These are phyloP conservation scores for Xestoiulus laeticollis DNA, from an alignment of 2,888 invertebrate species.

Conservation along the genomic window DNA sequence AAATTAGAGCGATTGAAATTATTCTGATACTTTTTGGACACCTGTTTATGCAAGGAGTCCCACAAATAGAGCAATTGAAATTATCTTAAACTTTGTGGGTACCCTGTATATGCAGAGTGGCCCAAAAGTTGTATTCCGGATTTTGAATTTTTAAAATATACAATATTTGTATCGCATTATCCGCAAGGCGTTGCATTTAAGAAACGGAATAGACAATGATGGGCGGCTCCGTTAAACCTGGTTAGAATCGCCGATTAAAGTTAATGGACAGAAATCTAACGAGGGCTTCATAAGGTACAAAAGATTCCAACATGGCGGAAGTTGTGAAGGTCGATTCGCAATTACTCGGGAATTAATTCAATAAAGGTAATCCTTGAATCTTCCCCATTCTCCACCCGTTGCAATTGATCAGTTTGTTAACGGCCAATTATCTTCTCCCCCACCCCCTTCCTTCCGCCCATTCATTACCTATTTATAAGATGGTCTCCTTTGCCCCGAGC, in stretches of 20 bases:
- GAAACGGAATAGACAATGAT: too few species aligned
- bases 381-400: background rate
- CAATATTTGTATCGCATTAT: too few species aligned
- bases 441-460: background rate
- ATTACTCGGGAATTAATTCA: background rate
- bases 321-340: background rate
- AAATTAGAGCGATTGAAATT: too few species aligned
- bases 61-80: too few species aligned
- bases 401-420: background rate
- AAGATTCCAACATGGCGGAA: background rate
- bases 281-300: background rate
- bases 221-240: background rate
- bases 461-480: background rate
- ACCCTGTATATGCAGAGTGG: too few species aligned
- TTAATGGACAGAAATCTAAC: background rate
- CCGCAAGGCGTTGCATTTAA: too few species aligned
- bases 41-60: too few species aligned
- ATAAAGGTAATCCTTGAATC: background rate
- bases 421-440: background rate
- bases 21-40: too few species aligned
- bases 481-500: background rate
- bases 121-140: too few species aligned
- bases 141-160: too few species aligned
- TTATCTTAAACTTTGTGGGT: too few species aligned
- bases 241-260: too few species aligned